Percentiles rank a stretch among this genome's conserved stretches.
phyloP scores from a whole-genome alignment of 1,140 invertebrate genomes.

The Fragariocoptes setiger region DNA sequence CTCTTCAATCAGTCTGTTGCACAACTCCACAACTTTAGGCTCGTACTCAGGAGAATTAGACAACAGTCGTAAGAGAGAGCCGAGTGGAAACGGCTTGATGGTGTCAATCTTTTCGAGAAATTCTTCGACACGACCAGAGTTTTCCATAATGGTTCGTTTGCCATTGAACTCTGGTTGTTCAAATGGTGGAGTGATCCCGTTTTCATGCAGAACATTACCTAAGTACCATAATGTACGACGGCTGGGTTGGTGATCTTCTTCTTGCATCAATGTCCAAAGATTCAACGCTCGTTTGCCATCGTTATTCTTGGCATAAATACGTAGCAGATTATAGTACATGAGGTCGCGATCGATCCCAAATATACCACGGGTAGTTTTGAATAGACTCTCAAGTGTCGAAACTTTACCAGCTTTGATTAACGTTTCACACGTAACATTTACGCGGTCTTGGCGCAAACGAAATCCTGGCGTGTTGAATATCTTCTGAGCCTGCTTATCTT shows the following conservation, averaged over 20 bases:
- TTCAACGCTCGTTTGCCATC: conserved; percentile 10
- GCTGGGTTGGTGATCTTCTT: conserved; percentile 11
- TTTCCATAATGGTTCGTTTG: too few species aligned
- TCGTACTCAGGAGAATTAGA: too few species aligned
- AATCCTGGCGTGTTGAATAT: conserved; percentile 12
- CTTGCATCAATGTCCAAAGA: conserved; percentile 12
- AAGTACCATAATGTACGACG: conserved; percentile 10
- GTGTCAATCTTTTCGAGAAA: too few species aligned
- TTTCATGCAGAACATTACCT: conserved; percentile 8
- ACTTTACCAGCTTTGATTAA: neutral
- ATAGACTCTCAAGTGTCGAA: neutral
- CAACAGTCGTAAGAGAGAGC: too few species aligned
- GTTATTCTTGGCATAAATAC: conserved; percentile 6
- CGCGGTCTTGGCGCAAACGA: conserved; percentile 2
- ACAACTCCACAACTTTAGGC: too few species aligned
- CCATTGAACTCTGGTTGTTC: too few species aligned
- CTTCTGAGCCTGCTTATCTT: conserved; percentile 12
- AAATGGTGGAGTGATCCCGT: conserved; percentile 10
- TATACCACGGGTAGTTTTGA: neutral
- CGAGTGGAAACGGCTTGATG: too few species aligned
- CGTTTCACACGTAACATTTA: neutral
- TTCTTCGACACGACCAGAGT: too few species aligned
- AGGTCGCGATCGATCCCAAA: conserved; percentile 1
- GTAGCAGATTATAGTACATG: conserved; percentile 2
- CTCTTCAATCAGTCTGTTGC: too few species aligned